Evolutionary conservation across 2,797 vertebrate species (phyloP).

Genomic region (Coregonus suidteri): DNA sequence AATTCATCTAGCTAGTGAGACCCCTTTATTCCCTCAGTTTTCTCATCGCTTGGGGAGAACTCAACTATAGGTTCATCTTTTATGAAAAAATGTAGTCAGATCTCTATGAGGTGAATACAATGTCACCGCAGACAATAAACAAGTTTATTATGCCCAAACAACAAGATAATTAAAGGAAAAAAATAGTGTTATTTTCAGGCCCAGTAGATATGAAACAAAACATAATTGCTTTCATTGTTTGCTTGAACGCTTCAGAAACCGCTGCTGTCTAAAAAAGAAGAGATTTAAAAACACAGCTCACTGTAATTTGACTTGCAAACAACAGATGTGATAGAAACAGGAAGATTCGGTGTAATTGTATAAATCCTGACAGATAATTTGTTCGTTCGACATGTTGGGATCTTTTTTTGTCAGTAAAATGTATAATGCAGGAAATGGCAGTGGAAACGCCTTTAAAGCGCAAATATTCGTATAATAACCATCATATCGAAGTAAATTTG

Average conservation of each 20-base stretch:
- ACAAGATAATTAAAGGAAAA: conserved; percentile 32
- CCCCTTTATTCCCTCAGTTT: conserved; percentile 2
- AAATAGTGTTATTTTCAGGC: conserved; percentile 10
- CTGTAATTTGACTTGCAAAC: conserved; percentile 23
- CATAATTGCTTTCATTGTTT: conserved; percentile 49
- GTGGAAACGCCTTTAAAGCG: too few species aligned
- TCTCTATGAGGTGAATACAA: conserved; percentile 43
- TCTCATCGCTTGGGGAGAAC: conserved; percentile 14
- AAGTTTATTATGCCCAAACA: conserved; percentile 42
- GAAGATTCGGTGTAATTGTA: too few species aligned
- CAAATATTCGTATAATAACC: too few species aligned
- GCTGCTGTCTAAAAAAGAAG: not conserved
- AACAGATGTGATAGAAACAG: not conserved
- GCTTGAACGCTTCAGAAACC: conserved; percentile 34
- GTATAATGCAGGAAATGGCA: too few species aligned
- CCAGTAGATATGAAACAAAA: conserved; percentile 38
- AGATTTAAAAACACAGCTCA: conserved; percentile 1
- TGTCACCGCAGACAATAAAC: conserved; percentile 49
- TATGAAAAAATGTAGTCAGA: conserved; percentile 44
- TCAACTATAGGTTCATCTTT: conserved; percentile 39
- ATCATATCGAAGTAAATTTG: too few species aligned
- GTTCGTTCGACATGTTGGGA: too few species aligned
- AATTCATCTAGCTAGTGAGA: conserved; percentile 11
- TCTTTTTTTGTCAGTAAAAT: too few species aligned
- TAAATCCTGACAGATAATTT: too few species aligned